Evolutionary conservation across 2,113 vertebrate genomes (phyloP).

Genomic region (Sula dactylatra): DNA sequence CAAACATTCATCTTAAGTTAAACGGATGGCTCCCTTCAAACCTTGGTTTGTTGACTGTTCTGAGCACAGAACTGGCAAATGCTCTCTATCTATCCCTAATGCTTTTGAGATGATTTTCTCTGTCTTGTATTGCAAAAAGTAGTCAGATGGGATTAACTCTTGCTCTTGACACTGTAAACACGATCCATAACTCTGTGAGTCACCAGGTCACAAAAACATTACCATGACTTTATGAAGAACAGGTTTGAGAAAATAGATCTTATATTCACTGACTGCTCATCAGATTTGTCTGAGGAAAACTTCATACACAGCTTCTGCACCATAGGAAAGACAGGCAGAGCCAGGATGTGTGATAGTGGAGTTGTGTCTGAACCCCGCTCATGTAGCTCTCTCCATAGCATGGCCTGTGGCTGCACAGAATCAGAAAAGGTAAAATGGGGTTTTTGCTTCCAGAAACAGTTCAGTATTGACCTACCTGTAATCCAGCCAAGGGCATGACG

Average conservation of each 20-base stretch:
- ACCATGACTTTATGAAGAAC: not conserved
- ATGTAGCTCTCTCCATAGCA: accelerated
- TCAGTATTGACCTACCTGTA: not conserved
- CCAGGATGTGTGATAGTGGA: not conserved
- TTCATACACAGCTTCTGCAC: not conserved
- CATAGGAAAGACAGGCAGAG: not conserved
- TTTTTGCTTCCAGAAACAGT: not conserved
- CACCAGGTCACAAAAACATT: not conserved
- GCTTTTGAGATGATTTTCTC: not conserved
- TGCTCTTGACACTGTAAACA: not conserved
- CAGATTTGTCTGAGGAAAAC: not conserved
- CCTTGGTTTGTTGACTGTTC: no score
- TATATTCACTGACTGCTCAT: not conserved
- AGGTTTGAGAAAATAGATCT: not conserved
- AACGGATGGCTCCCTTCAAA: not conserved
- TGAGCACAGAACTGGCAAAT: no score
- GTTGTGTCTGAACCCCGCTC: accelerated
- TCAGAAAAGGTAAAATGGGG: not conserved
- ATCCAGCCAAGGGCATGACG: not conserved
- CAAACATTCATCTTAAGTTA: not conserved
- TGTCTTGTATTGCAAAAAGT: not conserved
- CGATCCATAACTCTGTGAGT: not conserved
- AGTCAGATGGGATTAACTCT: not conserved
- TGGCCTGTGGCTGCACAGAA: not conserved
- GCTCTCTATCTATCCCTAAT: not conserved